phyloP scores from a whole-genome alignment of 2,888 invertebrate genomes.

The Limnephilus auricula region DNA sequence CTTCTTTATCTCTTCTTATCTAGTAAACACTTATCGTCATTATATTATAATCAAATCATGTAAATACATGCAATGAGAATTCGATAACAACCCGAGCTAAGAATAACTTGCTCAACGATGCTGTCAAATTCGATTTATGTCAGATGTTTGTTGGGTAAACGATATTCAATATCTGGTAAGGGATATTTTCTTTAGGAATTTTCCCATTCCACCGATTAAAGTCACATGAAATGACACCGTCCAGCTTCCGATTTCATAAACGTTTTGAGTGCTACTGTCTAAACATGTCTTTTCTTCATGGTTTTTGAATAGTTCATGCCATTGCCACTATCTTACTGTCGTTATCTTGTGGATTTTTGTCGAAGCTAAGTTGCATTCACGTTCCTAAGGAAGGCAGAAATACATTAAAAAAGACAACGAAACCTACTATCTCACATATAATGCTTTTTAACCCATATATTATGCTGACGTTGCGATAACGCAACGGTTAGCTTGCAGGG shows the following conservation, averaged over 20 bases:
- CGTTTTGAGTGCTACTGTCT: neutral
- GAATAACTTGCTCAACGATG: neutral
- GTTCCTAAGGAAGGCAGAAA: too few species aligned
- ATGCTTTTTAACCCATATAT: too few species aligned
- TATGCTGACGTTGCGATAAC: too few species aligned
- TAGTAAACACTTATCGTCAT: too few species aligned
- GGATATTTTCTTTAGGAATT: neutral
- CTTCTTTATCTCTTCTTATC: too few species aligned
- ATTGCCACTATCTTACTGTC: neutral
- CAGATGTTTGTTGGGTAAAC: neutral
- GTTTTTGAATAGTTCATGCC: neutral
- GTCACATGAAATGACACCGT: neutral
- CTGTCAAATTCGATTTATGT: neutral
- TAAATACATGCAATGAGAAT: too few species aligned
- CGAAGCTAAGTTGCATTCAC: neutral
- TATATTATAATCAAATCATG: too few species aligned
- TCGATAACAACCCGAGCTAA: neutral
- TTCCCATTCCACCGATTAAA: neutral
- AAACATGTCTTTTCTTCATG: neutral
- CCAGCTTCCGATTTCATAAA: neutral
- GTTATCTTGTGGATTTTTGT: neutral
- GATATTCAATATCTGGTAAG: too few species aligned
- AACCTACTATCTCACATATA: too few species aligned
- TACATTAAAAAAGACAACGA: too few species aligned
- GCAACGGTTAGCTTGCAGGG: too few species aligned